These are phyloP conservation scores for Sorex araneus DNA, from an alignment of 2,113 vertebrate genomes.

Conservation along the genomic window DNA sequence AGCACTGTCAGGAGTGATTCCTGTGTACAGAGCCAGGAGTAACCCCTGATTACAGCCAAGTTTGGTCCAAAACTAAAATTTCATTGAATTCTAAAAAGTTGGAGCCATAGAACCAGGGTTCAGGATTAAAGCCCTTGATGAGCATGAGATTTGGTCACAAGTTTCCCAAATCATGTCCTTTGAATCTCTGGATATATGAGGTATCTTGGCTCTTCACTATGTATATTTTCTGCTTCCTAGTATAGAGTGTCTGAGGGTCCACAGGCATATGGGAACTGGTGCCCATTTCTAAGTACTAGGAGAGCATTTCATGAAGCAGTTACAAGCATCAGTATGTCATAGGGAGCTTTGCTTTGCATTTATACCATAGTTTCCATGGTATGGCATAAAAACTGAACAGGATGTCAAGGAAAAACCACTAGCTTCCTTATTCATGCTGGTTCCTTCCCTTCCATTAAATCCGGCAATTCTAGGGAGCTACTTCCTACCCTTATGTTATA, in stretches of 20 bases:
- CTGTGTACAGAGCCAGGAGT: too few relatives aligned
- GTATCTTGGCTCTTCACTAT: background rate
- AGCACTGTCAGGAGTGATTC: too few relatives aligned
- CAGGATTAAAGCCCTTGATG: background rate
- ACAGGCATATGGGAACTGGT: background rate
- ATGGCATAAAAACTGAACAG: too few relatives aligned
- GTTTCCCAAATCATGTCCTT: background rate
- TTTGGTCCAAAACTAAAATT: too few relatives aligned
- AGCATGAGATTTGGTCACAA: background rate
- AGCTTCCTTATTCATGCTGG: background rate
- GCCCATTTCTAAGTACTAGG: background rate
- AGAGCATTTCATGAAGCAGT: accelerated
- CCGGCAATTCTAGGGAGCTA: background rate
- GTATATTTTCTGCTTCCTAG: background rate
- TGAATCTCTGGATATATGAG: background rate
- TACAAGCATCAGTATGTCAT: background rate
- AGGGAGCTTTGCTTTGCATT: background rate
- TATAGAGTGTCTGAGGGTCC: background rate
- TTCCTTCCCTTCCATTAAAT: background rate
- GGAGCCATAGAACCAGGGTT: background rate
- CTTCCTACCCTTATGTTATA: background rate
- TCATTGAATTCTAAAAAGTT: too few relatives aligned
- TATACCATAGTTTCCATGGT: background rate
- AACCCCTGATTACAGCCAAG: too few relatives aligned
- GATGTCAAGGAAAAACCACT: too few relatives aligned